Base-by-base conservation (phyloP, 2,797 vertebrate genomes). In the Selene dorsalis region DNA sequence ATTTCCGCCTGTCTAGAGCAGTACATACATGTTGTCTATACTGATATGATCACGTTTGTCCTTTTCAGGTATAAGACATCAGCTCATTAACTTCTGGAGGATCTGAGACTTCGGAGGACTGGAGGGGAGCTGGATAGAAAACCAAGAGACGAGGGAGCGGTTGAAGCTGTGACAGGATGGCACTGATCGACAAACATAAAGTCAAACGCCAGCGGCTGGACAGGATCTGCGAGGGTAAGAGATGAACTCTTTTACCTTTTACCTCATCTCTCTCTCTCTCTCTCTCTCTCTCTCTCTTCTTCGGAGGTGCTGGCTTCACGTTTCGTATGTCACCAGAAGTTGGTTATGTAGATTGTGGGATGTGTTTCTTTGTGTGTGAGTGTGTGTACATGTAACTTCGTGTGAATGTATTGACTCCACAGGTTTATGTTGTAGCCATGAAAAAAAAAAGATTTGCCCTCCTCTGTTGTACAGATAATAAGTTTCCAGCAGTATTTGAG, bases 101-200 rank as follows among this genome's bases (percentile, higher is more conserved):
- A 87, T 39, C 75, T 84, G 79, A 73, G 72, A 63, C 58, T 72
- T 76, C 66, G 63, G 86, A 35, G 32, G 32, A 35, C 32, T 35
- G 73, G 72, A 80, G 75, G 69, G 78, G 73, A 75, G 77, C 74
- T 63, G 82, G 77, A 67, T 24, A 61, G 59, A 59, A 70, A 73
- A 41, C 63, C 84, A 75, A 24, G 75, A 88, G 71, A 78, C 86
- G 57, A 79, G 79, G 81, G 75, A 69, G 39, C 28, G 8, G 60
- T 73, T 81, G 28, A 61, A 70, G 60, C 77, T 65, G 65, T 39
- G 69, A 69, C 79, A 78, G 82, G 67, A 95, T 95, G 95, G 94
- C 95, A 87, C 91, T 95, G 89, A 80, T 94, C 48, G 95, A 96
- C 93, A 96, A 96, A 90, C 95, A 95, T 80, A 95, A 95, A 94